Evolutionary conservation across 2,797 vertebrate species (phyloP).

Genomic region (Acrossocheilus fasciatus): DNA sequence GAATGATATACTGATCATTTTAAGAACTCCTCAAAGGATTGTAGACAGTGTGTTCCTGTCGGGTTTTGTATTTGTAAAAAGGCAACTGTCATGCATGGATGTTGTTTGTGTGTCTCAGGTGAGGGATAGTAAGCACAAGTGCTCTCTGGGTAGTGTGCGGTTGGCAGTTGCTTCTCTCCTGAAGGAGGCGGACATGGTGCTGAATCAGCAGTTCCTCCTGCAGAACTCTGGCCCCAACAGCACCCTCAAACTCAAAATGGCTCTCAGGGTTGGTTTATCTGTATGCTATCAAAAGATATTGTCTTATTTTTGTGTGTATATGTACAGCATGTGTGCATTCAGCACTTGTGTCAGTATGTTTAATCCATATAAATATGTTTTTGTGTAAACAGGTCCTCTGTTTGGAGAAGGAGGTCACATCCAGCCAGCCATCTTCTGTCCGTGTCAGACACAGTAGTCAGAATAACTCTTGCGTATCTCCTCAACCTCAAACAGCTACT

Average conservation of each 20-base stretch:
- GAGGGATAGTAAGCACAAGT: slow-evolving; percentile 93
- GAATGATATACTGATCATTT: background rate
- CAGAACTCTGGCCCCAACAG: slow-evolving; percentile 94
- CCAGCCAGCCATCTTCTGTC: slow-evolving; percentile 87
- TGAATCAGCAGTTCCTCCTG: slow-evolving; percentile 90
- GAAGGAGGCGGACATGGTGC: slow-evolving; percentile 86
- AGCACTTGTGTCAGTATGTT: background rate
- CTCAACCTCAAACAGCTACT: slow-evolving; percentile 67
- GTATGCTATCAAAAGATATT: slow-evolving; percentile 13
- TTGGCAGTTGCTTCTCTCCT: slow-evolving; percentile 87
- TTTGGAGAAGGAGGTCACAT: slow-evolving; percentile 84
- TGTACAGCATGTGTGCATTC: background rate
- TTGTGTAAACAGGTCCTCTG: slow-evolving; percentile 83
- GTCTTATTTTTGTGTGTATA: background rate
- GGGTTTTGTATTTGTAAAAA: background rate
- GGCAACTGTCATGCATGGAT: background rate
- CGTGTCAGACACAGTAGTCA: slow-evolving; percentile 87
- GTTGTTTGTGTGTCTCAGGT: slow-evolving; percentile 77
- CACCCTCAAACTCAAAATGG: slow-evolving; percentile 93
- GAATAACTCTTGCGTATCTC: slow-evolving; percentile 66
- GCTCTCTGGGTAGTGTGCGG: slow-evolving; percentile 87
- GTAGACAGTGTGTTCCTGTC: background rate
- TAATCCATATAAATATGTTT: background rate
- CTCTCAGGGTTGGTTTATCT: slow-evolving; percentile 85
- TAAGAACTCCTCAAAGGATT: background rate